Evolutionary conservation across 2,113 vertebrate species (phyloP).

Genomic region (Silurus glanis): DNA sequence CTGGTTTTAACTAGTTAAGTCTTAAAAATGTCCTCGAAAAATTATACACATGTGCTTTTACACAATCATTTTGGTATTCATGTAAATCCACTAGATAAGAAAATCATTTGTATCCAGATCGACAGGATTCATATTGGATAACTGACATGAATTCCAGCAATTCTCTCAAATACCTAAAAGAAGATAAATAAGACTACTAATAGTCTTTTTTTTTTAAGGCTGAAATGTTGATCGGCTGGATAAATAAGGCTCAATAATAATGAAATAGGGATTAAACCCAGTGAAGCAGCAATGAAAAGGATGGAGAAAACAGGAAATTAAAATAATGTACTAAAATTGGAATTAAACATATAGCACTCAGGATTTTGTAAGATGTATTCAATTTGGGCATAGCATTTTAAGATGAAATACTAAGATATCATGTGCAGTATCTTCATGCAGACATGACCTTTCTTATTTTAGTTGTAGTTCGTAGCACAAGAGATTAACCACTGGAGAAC

Average conservation of each 20-base stretch:
- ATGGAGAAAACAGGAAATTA: neutral
- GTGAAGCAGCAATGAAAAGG: neutral
- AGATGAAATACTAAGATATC: neutral
- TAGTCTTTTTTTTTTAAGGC: neutral
- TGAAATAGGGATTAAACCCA: no score
- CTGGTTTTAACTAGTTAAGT: no score
- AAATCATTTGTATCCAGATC: neutral
- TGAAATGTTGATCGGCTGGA: neutral
- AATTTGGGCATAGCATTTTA: neutral
- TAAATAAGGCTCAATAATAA: neutral
- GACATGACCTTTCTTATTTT: neutral
- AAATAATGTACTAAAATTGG: neutral
- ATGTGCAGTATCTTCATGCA: neutral
- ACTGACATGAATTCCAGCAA: neutral
- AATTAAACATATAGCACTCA: neutral
- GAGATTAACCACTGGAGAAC: neutral
- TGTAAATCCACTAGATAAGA: neutral
- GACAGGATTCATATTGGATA: neutral
- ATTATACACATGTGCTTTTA: neutral
- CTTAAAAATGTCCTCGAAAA: neutral
- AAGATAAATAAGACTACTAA: neutral
- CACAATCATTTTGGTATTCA: neutral
- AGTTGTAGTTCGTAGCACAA: no score
- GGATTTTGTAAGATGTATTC: neutral
- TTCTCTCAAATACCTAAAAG: neutral